Evolutionary conservation across 2,797 vertebrate genomes (phyloP), one percentile per base, ranked within the genome.

Genomic region (Syncerus caffer): DNA sequence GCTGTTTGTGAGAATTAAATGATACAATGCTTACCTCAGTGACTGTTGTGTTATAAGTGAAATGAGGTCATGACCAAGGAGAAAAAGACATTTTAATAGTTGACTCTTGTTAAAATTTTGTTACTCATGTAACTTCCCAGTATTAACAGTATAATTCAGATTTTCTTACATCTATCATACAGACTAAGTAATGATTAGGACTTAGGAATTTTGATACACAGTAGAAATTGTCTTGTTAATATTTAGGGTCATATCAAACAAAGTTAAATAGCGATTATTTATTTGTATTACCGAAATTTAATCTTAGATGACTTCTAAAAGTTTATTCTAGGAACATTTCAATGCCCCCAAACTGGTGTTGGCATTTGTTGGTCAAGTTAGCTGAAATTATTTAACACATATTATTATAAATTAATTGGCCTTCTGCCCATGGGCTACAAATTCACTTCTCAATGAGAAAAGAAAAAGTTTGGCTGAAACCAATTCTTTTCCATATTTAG

Each of bases 381-480:
- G 42, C 50, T 96, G 53, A 97, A 95, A 90, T n/a, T 90, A 14
- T 62, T 62, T 62, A 91, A 83, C 21, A 87, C 5, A 55, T 55
- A 55, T 53, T 34, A 17, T 62, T 79, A 84, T 82, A 25, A 92
- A 71, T 57, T 71, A 71, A 21, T 88, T 90, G 50, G 27, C 57
- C 27, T 62, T 64, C 79, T 51, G 10, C 34, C 71, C 15, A 38
- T 53, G 10, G 29, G 15, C 50, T 97, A 47, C 71, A 38, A 90
- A 38, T 84, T 97, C 67, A 95, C 29, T 93, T 98, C 95, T 94
- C 82, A 89, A 74, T 53, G 67, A 97, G 38, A 95, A 29, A 29
- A 84, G 9, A 97, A 85, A 31, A 50, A 97, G 88, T 27, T 93
- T 50, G 23, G 27, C 84, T 55, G 45, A 94, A 62, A 82, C 90